These are phyloP conservation scores for Cavia aperea DNA, from an alignment of 2,113 vertebrate genomes.

Conservation along the genomic window DNA sequence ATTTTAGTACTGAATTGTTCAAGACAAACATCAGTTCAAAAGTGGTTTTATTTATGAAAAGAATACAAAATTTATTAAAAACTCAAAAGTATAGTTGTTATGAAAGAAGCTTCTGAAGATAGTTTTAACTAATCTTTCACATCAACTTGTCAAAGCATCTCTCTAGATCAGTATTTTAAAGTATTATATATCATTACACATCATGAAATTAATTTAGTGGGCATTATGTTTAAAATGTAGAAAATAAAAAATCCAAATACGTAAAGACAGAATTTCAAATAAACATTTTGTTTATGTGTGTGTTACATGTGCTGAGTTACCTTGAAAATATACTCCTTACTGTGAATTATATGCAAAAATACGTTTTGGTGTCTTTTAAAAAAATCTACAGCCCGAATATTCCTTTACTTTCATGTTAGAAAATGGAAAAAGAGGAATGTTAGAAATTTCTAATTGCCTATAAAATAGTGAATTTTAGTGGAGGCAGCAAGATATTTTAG, in stretches of 20 bases:
- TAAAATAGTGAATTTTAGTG: conserved; percentile 34
- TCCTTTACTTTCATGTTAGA: not conserved
- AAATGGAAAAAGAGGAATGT: conserved; percentile 4
- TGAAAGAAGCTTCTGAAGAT: not conserved
- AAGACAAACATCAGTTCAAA: conserved; percentile 2
- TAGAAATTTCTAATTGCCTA: conserved; percentile 18
- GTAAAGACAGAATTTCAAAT: conserved; percentile 24
- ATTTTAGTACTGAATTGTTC: conserved; percentile 41
- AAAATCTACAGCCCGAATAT: not conserved
- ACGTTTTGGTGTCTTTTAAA: not conserved
- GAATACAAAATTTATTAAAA: conserved; percentile 35
- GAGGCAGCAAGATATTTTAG: conserved; percentile 14
- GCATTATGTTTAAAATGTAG: conserved; percentile 29
- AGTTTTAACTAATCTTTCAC: not conserved
- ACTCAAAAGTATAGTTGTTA: not conserved
- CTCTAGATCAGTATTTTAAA: conserved; percentile 18
- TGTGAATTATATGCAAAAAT: not conserved
- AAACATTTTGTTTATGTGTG: conserved; percentile 3
- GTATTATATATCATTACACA: not conserved
- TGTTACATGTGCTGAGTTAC: not conserved
- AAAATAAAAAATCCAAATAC: conserved; percentile 27
- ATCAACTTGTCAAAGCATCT: not conserved
- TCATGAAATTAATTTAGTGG: conserved; percentile 32
- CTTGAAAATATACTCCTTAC: conserved; percentile 11
- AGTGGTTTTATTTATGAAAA: conserved; percentile 37